phyloP scores from a whole-genome alignment of 2,888 invertebrate species.

The Caenorhabditis panamensis region DNA sequence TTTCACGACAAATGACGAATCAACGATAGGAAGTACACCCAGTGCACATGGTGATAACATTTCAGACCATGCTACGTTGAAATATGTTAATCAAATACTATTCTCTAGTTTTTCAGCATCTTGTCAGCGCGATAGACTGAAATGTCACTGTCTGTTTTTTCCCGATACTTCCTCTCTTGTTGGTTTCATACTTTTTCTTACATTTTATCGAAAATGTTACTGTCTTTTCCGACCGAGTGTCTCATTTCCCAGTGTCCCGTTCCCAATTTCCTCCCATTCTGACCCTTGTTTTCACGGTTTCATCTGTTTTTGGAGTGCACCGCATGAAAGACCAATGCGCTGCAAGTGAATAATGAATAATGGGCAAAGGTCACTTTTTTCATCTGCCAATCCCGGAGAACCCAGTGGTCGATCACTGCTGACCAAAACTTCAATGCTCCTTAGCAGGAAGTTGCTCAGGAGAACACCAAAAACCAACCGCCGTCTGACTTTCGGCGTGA shows the following conservation, averaged over 20 bases:
- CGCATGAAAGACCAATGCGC: conserved; percentile 2
- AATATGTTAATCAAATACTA: not conserved
- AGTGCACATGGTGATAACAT: not conserved
- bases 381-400: conserved; percentile 16
- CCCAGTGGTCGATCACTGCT: conserved; percentile 16
- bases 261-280: not conserved
- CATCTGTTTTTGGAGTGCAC: not conserved
- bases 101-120: not conserved
- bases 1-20: not conserved
- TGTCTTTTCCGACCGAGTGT: too few species aligned
- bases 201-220: not conserved
- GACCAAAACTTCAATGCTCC: conserved; percentile 18
- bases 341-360: conserved; percentile 13
- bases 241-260: too few species aligned
- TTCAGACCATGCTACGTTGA: not conserved
- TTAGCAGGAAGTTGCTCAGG: conserved; percentile 28
- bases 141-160: not conserved
- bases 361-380: conserved; percentile 17
- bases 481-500: conserved; percentile 17
- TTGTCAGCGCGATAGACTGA: not conserved
- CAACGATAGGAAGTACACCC: not conserved
- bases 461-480: conserved; percentile 49
- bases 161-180: not conserved
- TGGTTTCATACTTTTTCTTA: not conserved
- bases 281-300: conserved; percentile 9